A percentile compares a stretch with the other conserved stretches of the same genome.
Evolutionary conservation across 2,113 vertebrate species (phyloP).

Genomic region (Pedionomus torquatus): DNA sequence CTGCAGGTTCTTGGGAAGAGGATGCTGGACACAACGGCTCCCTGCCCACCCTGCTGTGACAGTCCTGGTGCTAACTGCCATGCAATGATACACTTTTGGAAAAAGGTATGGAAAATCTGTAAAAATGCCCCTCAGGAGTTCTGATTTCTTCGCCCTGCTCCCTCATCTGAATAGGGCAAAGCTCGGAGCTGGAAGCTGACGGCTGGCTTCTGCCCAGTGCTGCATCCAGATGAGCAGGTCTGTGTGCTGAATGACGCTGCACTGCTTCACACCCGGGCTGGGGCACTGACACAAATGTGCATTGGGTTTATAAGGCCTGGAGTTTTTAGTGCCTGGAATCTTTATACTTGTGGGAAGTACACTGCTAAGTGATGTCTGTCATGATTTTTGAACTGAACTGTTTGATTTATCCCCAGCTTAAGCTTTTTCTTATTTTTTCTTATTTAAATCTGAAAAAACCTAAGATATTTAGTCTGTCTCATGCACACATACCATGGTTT

Average conservation of each 20-base stretch:
- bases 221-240: rapidly evolving
- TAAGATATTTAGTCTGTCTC: neutral
- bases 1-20: neutral
- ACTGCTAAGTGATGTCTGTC: neutral
- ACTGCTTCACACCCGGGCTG: neutral
- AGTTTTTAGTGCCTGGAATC: neutral
- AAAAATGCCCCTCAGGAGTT: neutral
- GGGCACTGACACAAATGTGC: rapidly evolving
- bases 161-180: neutral
- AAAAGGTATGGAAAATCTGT: neutral
- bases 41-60: neutral
- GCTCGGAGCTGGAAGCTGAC: neutral
- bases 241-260: neutral
- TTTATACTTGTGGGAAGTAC: neutral
- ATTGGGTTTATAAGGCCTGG: neutral
- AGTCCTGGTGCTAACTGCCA: neutral
- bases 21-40: neutral
- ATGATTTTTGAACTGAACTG: neutral
- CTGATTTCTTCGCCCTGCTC: neutral
- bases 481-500: neutral
- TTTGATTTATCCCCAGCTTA: neutral
- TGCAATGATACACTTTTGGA: neutral
- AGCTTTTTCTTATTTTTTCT: neutral
- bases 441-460: neutral
- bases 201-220: neutral